Conservation (phyloP, 2,797 vertebrate species). For the Sebastes goodei region DNA sequence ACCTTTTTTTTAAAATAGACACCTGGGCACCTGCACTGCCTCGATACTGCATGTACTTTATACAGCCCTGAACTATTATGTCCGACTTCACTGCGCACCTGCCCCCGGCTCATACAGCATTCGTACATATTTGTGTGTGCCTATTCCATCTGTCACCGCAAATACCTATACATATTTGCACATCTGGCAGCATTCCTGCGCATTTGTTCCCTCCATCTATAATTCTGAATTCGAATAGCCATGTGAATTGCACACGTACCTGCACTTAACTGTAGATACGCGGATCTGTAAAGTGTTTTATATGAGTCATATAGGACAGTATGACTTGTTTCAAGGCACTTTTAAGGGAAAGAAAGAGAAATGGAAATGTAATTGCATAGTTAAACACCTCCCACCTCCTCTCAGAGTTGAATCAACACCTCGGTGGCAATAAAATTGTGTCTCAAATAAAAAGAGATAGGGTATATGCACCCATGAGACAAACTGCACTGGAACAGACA, state of each 20-base stretch:
- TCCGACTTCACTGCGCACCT: constrained; percentile 3
- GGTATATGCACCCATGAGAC: constrained; percentile 7
- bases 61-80: not conserved
- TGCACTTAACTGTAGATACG: not conserved
- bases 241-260: not conserved
- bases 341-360: not conserved
- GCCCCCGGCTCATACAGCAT: not conserved
- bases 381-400: constrained; percentile 13
- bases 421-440: constrained; percentile 11
- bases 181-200: constrained; percentile 14
- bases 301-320: not conserved
- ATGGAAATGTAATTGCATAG: constrained; percentile 3
- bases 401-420: constrained; percentile 21
- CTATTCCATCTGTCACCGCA: constrained; percentile 8
- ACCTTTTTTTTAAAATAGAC: constrained; percentile 11
- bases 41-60: not conserved
- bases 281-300: not conserved
- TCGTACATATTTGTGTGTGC: not conserved
- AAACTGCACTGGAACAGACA: not conserved
- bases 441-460: constrained; percentile 20
- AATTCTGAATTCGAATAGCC: not conserved
- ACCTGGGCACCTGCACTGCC: not conserved
- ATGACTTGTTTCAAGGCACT: not conserved
- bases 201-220: constrained; percentile 40
- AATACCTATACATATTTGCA: constrained; percentile 24